phyloP scores from a whole-genome alignment of 1,140 invertebrate species.

The Heliconius congener region DNA sequence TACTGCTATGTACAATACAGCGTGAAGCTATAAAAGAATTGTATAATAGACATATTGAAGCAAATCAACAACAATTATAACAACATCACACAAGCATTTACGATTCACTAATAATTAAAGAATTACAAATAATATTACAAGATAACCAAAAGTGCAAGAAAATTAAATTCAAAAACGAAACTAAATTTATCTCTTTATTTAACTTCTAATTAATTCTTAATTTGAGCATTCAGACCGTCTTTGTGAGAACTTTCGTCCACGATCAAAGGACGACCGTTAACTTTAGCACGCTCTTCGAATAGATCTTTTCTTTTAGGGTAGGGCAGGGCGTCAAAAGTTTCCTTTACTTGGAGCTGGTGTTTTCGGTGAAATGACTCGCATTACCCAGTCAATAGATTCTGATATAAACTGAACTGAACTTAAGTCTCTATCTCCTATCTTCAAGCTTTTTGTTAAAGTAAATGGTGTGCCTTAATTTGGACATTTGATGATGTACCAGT shows the following conservation, averaged over 20 bases:
- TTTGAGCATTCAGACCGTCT: slow-evolving; percentile 52
- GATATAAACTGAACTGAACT: slow-evolving; percentile 50
- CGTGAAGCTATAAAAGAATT: too few species aligned
- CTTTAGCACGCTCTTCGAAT: slow-evolving; percentile 58
- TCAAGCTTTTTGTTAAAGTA: slow-evolving; percentile 53
- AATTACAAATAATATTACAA: background rate
- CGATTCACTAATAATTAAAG: slow-evolving; percentile 45
- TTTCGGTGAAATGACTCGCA: slow-evolving; percentile 73
- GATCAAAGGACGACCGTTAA: slow-evolving; percentile 69
- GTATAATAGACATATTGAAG: background rate
- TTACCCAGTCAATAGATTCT: slow-evolving; percentile 71
- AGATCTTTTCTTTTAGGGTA: slow-evolving; percentile 64
- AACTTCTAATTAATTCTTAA: slow-evolving; percentile 66
- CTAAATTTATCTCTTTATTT: slow-evolving; percentile 64
- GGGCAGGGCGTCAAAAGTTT: slow-evolving; percentile 62
- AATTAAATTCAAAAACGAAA: slow-evolving; percentile 18
- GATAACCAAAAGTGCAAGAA: background rate
- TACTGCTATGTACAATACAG: too few species aligned
- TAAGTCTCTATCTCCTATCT: slow-evolving; percentile 41
- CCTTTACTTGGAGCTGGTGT: slow-evolving; percentile 64
- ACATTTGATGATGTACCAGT: slow-evolving; percentile 46
- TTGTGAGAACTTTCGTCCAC: slow-evolving; percentile 55
- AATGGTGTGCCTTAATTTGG: slow-evolving; percentile 43
- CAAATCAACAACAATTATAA: slow-evolving; percentile 65
- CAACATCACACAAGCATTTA: slow-evolving; percentile 32